These are phyloP conservation scores for Meta bourneti DNA, from an alignment of 2,888 invertebrate species.

Conservation along the genomic window DNA sequence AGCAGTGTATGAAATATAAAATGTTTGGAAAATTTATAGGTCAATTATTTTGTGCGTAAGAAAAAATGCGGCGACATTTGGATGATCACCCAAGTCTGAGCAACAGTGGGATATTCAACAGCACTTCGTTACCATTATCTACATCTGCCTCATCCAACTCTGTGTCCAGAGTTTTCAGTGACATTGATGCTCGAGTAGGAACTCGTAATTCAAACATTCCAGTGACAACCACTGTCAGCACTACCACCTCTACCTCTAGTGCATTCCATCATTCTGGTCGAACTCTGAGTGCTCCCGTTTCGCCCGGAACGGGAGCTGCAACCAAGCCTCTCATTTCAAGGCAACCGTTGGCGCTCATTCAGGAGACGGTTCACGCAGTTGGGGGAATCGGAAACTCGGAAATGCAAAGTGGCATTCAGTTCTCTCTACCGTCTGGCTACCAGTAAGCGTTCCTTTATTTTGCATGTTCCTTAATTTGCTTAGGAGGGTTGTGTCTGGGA, in stretches of 20 bases:
- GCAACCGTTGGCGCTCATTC: conserved; percentile 69
- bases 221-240: conserved; percentile 28
- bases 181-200: conserved; percentile 47
- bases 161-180: conserved; percentile 21
- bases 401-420: conserved; percentile 74
- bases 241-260: conserved; percentile 4
- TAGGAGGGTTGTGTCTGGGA: too few relatives aligned
- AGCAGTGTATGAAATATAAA: too few relatives aligned
- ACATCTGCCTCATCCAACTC: conserved; percentile 10
- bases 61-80: conserved; percentile 76
- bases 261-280: conserved; percentile 42
- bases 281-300: conserved; percentile 33
- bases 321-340: conserved; percentile 47
- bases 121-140: conserved; percentile 14
- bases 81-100: conserved; percentile 74
- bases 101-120: conserved; percentile 30
- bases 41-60: conserved; percentile 68
- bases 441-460: conserved; percentile 57
- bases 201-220: conserved; percentile 35
- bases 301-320: conserved; percentile 26
- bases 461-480: not conserved
- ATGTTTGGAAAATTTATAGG: conserved; percentile 20
- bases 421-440: conserved; percentile 70
- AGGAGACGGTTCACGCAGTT: conserved; percentile 72
- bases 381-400: conserved; percentile 54